phyloP scores from a whole-genome alignment of 2,113 vertebrate species.

The Sarotherodon lohbergeri region DNA sequence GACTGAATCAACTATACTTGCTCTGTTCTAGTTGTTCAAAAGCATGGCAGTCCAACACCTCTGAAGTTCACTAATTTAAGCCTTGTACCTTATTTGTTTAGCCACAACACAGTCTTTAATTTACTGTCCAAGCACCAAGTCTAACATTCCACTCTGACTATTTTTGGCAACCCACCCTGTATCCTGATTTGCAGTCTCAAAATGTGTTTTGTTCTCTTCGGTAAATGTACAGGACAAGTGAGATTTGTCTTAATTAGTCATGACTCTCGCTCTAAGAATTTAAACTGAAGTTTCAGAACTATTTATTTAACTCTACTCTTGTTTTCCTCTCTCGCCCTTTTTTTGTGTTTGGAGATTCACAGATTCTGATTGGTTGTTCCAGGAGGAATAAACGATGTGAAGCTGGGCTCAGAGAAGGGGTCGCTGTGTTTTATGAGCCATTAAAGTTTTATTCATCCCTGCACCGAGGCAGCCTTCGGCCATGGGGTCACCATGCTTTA shows the following conservation, averaged over 20 bases:
- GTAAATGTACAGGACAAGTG: not conserved
- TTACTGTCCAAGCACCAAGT: not conserved
- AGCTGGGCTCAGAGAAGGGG: constrained; percentile 82
- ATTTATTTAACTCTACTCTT: not conserved
- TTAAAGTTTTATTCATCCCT: constrained; percentile 99
- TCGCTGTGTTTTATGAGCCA: constrained; percentile 97
- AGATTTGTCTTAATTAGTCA: not conserved
- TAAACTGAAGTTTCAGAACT: not conserved
- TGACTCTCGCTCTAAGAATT: not conserved
- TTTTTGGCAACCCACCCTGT: not conserved
- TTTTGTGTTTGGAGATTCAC: constrained; percentile 32
- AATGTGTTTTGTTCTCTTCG: not conserved
- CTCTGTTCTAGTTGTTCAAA: not conserved
- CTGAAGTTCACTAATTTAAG: not conserved
- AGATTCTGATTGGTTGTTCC: constrained; percentile 40
- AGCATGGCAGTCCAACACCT: not conserved
- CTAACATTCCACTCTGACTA: not conserved
- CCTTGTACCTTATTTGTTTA: not conserved
- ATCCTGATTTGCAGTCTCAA: not conserved
- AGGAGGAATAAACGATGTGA: constrained; percentile 70
- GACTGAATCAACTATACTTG: not conserved
- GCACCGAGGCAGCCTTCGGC: constrained; percentile 92
- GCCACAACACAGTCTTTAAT: not conserved
- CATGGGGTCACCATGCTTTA: constrained; percentile 92
- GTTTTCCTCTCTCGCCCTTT: not conserved